phyloP scores from a whole-genome alignment of 1,140 invertebrate species.

The Zaprionus ornatus region DNA sequence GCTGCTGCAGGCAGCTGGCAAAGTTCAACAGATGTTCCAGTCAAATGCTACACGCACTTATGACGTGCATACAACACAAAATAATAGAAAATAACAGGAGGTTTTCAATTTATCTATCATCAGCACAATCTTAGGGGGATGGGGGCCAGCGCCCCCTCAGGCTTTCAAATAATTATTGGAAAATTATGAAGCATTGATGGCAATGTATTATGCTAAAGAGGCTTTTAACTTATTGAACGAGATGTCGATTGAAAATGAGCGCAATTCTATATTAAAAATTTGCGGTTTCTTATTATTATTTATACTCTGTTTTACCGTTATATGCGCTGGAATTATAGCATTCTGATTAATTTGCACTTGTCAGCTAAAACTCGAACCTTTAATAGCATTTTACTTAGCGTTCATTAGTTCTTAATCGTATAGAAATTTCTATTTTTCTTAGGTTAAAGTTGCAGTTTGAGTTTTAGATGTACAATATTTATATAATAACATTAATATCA shows the following conservation, averaged over 20 bases:
- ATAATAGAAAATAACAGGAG: neutral
- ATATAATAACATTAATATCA: no score
- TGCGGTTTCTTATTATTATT: neutral
- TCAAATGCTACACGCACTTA: conserved; percentile 37
- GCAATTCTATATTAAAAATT: neutral
- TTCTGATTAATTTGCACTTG: neutral
- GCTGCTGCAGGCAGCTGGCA: conserved; percentile 35
- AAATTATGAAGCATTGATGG: neutral
- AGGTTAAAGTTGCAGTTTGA: no score
- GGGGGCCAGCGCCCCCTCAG: neutral
- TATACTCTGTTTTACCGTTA: neutral
- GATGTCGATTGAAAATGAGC: neutral
- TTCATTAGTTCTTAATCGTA: neutral
- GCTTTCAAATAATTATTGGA: neutral
- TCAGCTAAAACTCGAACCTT: neutral
- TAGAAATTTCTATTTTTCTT: no score
- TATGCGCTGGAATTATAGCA: neutral
- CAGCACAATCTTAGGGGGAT: neutral
- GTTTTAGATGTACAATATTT: no score
- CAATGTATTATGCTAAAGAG: neutral
- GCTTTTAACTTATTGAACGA: neutral
- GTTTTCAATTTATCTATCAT: neutral
- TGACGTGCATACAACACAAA: conserved; percentile 22
- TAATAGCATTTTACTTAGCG: neutral
- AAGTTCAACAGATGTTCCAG: conserved; percentile 41